Percentiles rank a stretch among this genome's conserved stretches.
phyloP scores from a whole-genome alignment of 2,888 invertebrate genomes.

The Siphlonurus alternatus region DNA sequence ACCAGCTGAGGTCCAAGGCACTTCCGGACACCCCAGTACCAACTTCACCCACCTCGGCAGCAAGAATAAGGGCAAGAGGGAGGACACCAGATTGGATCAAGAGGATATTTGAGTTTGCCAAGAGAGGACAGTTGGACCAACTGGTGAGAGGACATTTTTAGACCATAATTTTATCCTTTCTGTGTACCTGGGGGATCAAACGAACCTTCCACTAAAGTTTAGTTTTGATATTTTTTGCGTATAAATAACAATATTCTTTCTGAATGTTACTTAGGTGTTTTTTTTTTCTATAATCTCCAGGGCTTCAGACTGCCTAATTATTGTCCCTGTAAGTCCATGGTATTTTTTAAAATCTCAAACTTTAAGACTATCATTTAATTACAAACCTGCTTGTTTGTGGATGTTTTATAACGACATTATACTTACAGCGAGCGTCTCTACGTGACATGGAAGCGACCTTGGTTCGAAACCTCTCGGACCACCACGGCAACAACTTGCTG shows the following conservation, averaged over 20 bases:
- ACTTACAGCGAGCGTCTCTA: constrained; percentile 19
- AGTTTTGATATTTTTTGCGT: neutral
- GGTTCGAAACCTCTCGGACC: constrained; percentile 24
- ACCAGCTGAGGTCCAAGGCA: neutral
- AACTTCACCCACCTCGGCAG: neutral
- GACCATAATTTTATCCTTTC: too few species aligned
- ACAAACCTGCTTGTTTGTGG: too few species aligned
- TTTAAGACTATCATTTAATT: neutral
- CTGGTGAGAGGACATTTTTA: constrained; percentile 19
- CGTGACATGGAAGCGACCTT: constrained; percentile 23
- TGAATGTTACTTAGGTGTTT: too few species aligned
- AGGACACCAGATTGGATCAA: constrained; percentile 26
- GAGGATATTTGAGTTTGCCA: constrained; percentile 24
- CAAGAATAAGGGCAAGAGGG: constrained; percentile 17
- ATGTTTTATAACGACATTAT: too few species aligned
- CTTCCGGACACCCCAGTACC: neutral
- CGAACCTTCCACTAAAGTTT: too few species aligned
- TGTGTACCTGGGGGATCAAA: too few species aligned
- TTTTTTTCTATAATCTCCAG: too few species aligned
- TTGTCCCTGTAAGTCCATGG: too few species aligned
- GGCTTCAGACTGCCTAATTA: too few species aligned
- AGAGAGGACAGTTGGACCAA: constrained; percentile 21
- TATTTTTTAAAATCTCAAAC: too few species aligned
- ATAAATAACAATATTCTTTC: neutral
- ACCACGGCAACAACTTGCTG: constrained; percentile 24